These are phyloP conservation scores for Phyllostomus hastatus DNA, from an alignment of 2,113 vertebrate genomes.

Conservation along the genomic window DNA sequence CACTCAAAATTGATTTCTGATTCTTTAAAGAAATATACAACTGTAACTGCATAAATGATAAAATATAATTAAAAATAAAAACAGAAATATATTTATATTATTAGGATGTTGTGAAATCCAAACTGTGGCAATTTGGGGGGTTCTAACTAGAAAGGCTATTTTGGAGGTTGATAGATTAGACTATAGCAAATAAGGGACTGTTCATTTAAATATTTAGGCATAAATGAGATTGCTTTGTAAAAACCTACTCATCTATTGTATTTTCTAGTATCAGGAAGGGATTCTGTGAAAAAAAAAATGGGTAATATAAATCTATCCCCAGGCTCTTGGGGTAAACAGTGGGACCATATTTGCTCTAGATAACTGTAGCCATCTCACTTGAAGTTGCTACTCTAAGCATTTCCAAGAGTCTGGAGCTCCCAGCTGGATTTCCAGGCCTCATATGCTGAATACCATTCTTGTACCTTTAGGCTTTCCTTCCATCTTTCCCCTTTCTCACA, in stretches of 20 bases:
- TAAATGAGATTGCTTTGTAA: neutral
- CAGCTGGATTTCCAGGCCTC: neutral
- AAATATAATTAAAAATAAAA: neutral
- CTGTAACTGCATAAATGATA: neutral
- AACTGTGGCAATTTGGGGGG: neutral
- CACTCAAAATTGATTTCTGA: neutral
- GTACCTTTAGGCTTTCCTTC: neutral
- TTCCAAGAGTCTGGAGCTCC: neutral
- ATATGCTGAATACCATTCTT: neutral
- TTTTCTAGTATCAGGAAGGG: neutral
- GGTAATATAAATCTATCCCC: neutral
- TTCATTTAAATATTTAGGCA: neutral
- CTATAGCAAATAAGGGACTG: neutral
- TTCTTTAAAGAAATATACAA: neutral
- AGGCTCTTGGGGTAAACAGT: neutral
- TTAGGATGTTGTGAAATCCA: neutral
- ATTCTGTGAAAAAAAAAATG: neutral
- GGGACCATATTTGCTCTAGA: neutral
- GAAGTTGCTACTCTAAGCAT: accelerated
- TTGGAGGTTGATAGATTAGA: neutral
- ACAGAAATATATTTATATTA: neutral
- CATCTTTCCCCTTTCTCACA: neutral
- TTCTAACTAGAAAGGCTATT: neutral
- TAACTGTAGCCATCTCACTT: neutral
- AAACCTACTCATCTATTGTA: neutral